Percentiles rank a stretch among this genome's conserved stretches.
Evolutionary conservation across 2,888 invertebrate species (phyloP).

Genomic region (Hirtodrosophila cameraria): DNA sequence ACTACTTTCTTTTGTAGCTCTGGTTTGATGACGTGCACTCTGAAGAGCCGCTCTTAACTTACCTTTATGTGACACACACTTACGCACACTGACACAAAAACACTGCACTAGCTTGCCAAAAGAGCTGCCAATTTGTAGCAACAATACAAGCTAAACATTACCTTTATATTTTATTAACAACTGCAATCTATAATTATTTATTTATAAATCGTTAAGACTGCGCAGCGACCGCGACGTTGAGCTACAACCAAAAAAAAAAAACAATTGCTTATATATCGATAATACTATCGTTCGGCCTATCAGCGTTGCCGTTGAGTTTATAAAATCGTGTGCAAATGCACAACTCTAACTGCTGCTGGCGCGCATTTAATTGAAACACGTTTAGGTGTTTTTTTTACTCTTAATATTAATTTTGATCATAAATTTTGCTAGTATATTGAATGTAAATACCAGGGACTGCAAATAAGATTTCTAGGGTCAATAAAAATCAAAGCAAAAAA

Average conservation of each 20-base stretch:
- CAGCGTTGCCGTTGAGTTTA: too few species aligned
- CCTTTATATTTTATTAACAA: not conserved
- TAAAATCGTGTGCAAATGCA: too few species aligned
- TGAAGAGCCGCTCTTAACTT: slow-evolving; percentile 49
- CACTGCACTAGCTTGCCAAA: slow-evolving; percentile 5
- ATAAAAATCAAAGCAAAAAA: too few species aligned
- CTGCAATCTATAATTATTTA: not conserved
- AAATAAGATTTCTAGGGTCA: too few species aligned
- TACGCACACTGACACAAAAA: slow-evolving; percentile 14
- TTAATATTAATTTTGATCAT: too few species aligned
- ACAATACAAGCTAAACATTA: not conserved
- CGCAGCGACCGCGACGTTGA: slow-evolving; percentile 26
- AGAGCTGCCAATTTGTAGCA: slow-evolving; percentile 16
- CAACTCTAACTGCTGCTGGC: too few species aligned
- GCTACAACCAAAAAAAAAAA: not conserved
- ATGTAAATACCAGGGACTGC: too few species aligned
- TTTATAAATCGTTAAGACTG: slow-evolving; percentile 9
- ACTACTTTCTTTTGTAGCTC: slow-evolving; percentile 43
- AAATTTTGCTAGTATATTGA: too few species aligned
- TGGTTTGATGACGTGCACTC: slow-evolving; percentile 56
- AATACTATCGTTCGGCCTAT: not conserved
- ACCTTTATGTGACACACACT: slow-evolving; percentile 35
- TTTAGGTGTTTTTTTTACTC: too few species aligned
- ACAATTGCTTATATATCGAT: slow-evolving; percentile 34
- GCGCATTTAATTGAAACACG: too few species aligned